Conservation (phyloP, 2,888 invertebrate species). For the Hirtodrosophila cameraria region DNA sequence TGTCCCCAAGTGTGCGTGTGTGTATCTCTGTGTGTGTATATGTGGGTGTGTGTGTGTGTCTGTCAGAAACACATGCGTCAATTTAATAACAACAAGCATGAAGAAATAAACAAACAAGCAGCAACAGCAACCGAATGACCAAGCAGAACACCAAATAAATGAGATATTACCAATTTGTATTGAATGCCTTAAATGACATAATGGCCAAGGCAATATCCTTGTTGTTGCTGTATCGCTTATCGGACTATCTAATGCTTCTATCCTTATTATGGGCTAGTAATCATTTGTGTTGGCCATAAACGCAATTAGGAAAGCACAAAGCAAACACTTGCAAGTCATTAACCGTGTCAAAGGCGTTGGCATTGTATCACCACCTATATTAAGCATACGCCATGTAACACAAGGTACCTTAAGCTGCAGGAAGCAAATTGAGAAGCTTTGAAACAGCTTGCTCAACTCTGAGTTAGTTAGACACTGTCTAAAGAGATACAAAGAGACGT, state of each 20-base stretch:
- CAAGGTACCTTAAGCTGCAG: conserved; percentile 3
- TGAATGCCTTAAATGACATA: conserved; percentile 72
- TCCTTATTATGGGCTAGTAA: conserved; percentile 19
- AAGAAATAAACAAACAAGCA: conserved; percentile 27
- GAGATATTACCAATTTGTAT: conserved; percentile 78
- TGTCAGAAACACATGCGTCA: conserved; percentile 66
- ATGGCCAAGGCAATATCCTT: conserved; percentile 46
- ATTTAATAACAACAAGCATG: conserved; percentile 57
- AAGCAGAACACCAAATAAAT: conserved; percentile 62
- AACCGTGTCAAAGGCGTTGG: conserved; percentile 73
- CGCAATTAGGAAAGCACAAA: conserved; percentile 65
- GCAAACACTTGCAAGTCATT: conserved; percentile 76
- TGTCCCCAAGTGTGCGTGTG: conserved; percentile 31
- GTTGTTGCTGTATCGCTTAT: conserved; percentile 29
- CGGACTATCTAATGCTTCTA: conserved; percentile 22
- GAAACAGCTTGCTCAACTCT: neutral
- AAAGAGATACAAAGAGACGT: too few species aligned
- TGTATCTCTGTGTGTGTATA: neutral
- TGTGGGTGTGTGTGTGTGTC: conserved; percentile 20
- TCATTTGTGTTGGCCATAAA: conserved; percentile 45
- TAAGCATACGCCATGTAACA: conserved; percentile 60
- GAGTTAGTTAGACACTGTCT: too few species aligned
- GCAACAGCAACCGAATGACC: conserved; percentile 25
- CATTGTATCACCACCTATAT: conserved; percentile 58
- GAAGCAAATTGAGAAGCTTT: conserved; percentile 16